Base-by-base conservation (phyloP, 1,140 invertebrate species). In the Drosophila truncata region DNA sequence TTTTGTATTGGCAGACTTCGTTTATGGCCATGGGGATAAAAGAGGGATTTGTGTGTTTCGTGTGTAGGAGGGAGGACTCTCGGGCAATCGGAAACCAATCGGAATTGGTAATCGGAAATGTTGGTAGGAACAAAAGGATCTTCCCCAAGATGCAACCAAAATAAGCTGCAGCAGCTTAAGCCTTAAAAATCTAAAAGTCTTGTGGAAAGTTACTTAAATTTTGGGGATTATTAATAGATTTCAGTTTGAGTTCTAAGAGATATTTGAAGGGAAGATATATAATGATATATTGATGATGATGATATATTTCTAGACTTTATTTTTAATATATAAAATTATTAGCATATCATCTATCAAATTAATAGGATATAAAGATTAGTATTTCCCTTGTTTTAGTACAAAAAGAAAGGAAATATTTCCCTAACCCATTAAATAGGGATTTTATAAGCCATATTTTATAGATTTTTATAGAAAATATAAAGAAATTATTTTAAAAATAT, bases 91-190 rank as follows among this genome's bases (percentile, higher is more conserved):
- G 70, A 72, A 72, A 72, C 70, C 70, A 72, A 72, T 72, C 70
- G 70, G 69, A 72, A 72, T 72, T 70, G 70, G 70, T 72, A 72
- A 72, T 72, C 70, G 70, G 70, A 72, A 72, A 71, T 59, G 66
- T 72, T 59, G 52, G 52, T 29, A 60, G 66, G 54, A 59, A 71
- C 13, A 33, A 31, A 31, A 69, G 31, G 49, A 55, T 20, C 47
- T 46, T 6, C 41, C 60, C 23, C 16, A 25, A 25, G 33, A 39
- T 67, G 25, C 65, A 50, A 18, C 13, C 20, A 11, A 18, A 18
- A 47, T 31, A 18, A 16, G 31, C 23, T 39, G 5, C 20, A 39
- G 5, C 20, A 39, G 16, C 16, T 9, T 25, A 33, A 33, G 18
- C 9, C 0, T 11, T 9, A n/a, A 9, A 27, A 25, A 16, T 27